Conservation (phyloP, 2,888 invertebrate species). For the Margaritifera margaritifera region DNA sequence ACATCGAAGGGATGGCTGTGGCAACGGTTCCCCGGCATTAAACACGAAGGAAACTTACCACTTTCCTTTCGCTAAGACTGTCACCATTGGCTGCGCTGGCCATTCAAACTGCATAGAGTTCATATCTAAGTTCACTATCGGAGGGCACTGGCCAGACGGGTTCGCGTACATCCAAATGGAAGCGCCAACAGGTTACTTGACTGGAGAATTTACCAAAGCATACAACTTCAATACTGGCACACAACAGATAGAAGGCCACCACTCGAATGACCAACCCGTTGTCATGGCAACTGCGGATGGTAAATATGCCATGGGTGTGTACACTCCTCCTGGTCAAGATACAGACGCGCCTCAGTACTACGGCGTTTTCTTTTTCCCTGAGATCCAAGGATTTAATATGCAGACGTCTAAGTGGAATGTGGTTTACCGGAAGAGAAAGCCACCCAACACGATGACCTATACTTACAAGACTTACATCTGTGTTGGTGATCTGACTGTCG, state of each 20-base stretch:
- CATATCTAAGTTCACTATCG: constrained; percentile 37
- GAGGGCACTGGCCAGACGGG: constrained; percentile 33
- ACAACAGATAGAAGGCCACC: constrained; percentile 13
- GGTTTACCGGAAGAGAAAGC: constrained; percentile 32
- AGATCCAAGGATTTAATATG: constrained; percentile 2
- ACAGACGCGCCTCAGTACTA: constrained; percentile 22
- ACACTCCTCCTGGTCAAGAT: constrained; percentile 33
- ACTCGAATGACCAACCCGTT: constrained; percentile 19
- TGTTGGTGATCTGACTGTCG: constrained; percentile 30
- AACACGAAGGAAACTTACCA: constrained; percentile 27
- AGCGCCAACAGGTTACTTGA: constrained; percentile 39
- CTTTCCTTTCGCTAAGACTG: constrained; percentile 33
- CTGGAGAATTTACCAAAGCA: constrained; percentile 30
- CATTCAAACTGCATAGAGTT: constrained; percentile 32
- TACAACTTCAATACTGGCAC: constrained; percentile 23
- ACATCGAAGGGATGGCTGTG: constrained; percentile 17
- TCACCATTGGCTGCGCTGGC: constrained; percentile 36
- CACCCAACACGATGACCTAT: constrained; percentile 11
- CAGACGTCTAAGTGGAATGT: constrained; percentile 35
- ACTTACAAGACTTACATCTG: constrained; percentile 38
- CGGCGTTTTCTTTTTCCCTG: constrained; percentile 7
- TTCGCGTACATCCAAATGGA: constrained; percentile 35
- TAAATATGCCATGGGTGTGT: constrained; percentile 37
- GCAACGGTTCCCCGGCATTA: constrained; percentile 17
- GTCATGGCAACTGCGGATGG: constrained; percentile 30